Percentiles rank a stretch among this genome's conserved stretches.
These are phyloP conservation scores for Phaedon cochleariae DNA, from an alignment of 2,888 invertebrate genomes.

Conservation along the genomic window DNA sequence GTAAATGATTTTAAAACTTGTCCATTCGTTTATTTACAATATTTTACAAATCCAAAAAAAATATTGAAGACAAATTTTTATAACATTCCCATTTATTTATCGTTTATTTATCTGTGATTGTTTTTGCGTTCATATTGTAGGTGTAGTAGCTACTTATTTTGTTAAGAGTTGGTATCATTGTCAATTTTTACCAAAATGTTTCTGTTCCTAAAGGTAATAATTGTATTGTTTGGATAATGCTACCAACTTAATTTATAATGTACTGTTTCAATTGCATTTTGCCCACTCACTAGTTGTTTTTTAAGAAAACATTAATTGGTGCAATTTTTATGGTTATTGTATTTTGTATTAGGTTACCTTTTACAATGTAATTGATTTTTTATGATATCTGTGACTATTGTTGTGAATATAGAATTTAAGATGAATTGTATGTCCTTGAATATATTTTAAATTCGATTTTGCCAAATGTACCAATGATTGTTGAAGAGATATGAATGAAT, in stretches of 20 bases:
- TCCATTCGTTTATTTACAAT: slow-evolving; percentile 5
- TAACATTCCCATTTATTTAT: slow-evolving; percentile 30
- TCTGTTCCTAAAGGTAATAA: slow-evolving; percentile 9
- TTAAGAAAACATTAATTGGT: slow-evolving; percentile 23
- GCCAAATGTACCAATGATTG: slow-evolving; percentile 38
- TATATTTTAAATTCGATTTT: slow-evolving; percentile 41
- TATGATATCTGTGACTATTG: slow-evolving; percentile 45
- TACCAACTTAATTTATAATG: slow-evolving; percentile 41
- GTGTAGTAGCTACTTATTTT: slow-evolving; percentile 22
- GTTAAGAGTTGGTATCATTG: slow-evolving; percentile 45
- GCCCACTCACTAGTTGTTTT: slow-evolving; percentile 28
- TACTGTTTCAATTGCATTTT: slow-evolving; percentile 37
- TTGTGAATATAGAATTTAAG: slow-evolving; percentile 43
- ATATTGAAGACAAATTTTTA: slow-evolving; percentile 23
- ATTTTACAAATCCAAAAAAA: slow-evolving; percentile 6
- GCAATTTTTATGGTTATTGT: slow-evolving; percentile 35
- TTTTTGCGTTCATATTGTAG: slow-evolving; percentile 18
- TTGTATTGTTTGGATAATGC: slow-evolving; percentile 29
- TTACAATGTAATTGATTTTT: slow-evolving; percentile 41
- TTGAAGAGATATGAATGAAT: slow-evolving; percentile 39
- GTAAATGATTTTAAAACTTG: slow-evolving; percentile 3
- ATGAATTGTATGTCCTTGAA: slow-evolving; percentile 42
- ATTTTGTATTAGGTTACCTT: slow-evolving; percentile 40
- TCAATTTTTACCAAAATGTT: slow-evolving; percentile 20
- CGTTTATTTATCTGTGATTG: slow-evolving; percentile 40